Evolutionary conservation across 2,113 vertebrate species (phyloP), one percentile per base, ranked within the genome.

Genomic region (Oreochromis tanganicae): DNA sequence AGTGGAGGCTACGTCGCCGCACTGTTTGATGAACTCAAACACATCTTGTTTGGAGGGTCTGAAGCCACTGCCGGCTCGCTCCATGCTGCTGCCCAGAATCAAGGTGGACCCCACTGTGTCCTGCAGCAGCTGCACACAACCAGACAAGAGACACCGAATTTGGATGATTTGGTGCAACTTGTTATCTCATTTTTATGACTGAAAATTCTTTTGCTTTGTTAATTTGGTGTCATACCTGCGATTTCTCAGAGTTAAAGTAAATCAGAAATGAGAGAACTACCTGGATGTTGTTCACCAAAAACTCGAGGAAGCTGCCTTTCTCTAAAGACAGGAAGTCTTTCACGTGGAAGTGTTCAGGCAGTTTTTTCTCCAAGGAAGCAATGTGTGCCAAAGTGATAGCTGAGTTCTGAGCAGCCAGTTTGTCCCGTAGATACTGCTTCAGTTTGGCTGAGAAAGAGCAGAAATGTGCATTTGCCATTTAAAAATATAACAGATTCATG

Each of bases 1-100:
- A 16, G 79, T 52, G 34, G 90, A 63, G 14, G 80, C 9, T 9
- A 88, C 48, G 16, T 93, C 59, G 1, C 95, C 95, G n/a, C 96
- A 97, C 88, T 97, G 97, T 32, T 94, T 96, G 89, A 97, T 97
- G 89, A 97, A 96, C 87, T 97, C 97, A 86, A 95, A 96, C 48
- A 97, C 91, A 2, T 97, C 96, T 84, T 97, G 96, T 91, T 91
- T 93, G 87, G 91, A 96, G 73, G 96, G 95, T 86, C 94, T 95
- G 88, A 96, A 95, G 61, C 95, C 94, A 57, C 88, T 89, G 66
- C 88, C 85, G 2, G 21, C 34, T 1, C 4, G 52, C 3, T 71
- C 85, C 57, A 59, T 82, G 92, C 83, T 90, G 84, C 55, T 90
- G 46, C 89, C 84, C 56, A 97, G 88, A 52, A 91, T 54, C 63